Conservation (phyloP, 2,113 vertebrate species). For the Phyllostomus discolor region DNA sequence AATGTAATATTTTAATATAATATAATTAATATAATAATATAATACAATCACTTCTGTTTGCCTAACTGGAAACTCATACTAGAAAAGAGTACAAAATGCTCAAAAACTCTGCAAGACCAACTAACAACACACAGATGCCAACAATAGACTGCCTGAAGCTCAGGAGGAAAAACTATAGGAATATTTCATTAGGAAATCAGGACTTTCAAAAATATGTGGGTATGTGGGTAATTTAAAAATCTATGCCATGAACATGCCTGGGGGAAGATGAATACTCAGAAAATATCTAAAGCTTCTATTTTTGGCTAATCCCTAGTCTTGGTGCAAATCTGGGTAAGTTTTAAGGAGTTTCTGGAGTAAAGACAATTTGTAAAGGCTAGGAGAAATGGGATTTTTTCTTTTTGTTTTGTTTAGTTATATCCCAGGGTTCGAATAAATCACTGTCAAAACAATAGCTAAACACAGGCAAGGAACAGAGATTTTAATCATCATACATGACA, state of each 20-base stretch:
- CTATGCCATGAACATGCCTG: background rate
- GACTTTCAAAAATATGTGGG: background rate
- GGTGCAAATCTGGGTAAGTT: background rate
- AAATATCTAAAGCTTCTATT: background rate
- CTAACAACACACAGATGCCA: background rate
- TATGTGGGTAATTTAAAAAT: background rate
- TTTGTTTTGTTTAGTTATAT: background rate
- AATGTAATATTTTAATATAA: background rate
- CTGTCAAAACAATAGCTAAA: background rate
- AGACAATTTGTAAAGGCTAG: background rate
- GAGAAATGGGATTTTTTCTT: background rate
- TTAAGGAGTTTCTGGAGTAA: background rate
- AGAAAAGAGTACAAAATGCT: background rate
- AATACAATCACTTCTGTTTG: background rate
- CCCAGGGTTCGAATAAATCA: background rate
- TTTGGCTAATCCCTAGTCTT: background rate
- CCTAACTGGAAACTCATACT: background rate
- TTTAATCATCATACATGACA: background rate
- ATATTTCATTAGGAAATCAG: background rate
- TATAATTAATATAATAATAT: background rate
- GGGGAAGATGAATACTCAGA: background rate
- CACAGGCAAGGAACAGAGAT: background rate
- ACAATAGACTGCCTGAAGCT: background rate
- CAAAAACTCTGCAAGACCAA: background rate
- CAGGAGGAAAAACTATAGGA: background rate